Evolutionary conservation across 2,888 invertebrate species (phyloP).

Genomic region (Drosophila suboccidentalis): DNA sequence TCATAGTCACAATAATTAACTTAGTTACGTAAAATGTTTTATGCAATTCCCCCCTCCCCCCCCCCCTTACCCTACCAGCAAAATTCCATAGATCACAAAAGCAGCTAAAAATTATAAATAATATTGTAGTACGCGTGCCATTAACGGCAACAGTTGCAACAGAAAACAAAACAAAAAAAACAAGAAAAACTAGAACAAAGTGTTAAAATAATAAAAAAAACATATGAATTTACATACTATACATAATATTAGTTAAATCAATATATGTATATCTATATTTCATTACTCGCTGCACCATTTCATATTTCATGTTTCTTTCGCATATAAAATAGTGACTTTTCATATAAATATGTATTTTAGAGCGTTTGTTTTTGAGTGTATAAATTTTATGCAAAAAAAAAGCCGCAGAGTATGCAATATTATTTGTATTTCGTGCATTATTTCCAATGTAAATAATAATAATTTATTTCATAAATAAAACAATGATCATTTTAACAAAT

Average conservation of each 20-base stretch:
- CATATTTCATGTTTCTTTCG: constrained; percentile 37
- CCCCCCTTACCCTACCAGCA: not conserved
- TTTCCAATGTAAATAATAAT: constrained; percentile 80
- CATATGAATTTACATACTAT: constrained; percentile 25
- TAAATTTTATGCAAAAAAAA: constrained; percentile 49
- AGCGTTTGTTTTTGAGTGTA: constrained; percentile 70
- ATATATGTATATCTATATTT: constrained; percentile 20
- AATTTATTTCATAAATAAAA: constrained; percentile 81
- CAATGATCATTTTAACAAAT: constrained; percentile 74
- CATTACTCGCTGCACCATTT: constrained; percentile 37
- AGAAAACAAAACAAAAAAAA: constrained; percentile 16
- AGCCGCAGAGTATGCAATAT: constrained; percentile 72
- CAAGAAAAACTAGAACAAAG: constrained; percentile 12
- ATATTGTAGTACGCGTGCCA: constrained; percentile 76
- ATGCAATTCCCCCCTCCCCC: constrained; percentile 3
- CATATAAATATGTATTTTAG: constrained; percentile 41
- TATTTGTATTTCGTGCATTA: constrained; percentile 80
- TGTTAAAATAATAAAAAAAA: constrained; percentile 16
- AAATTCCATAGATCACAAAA: constrained; percentile 38
- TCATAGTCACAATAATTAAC: constrained; percentile 65
- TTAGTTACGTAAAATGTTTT: constrained; percentile 63
- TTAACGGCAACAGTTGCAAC: constrained; percentile 69
- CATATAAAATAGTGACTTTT: constrained; percentile 40
- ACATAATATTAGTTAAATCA: constrained; percentile 9
- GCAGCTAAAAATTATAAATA: constrained; percentile 37